Base-by-base conservation (phyloP, 2,113 vertebrate genomes). In the Sturnus vulgaris region DNA sequence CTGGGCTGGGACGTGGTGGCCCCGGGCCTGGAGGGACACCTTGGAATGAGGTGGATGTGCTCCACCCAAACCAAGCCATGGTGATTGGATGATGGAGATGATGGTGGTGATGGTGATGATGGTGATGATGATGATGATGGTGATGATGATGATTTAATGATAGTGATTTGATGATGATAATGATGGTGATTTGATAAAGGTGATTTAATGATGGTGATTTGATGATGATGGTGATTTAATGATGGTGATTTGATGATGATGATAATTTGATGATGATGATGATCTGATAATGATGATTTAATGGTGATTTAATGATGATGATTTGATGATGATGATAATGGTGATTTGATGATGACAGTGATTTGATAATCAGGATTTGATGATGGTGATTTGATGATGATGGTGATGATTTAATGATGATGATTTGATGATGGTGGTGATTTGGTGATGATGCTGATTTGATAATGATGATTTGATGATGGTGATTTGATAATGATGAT, bases 21-120 rank as follows among this genome's bases (percentile, higher is more conserved):
- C 27, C 25, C 0, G 1, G 87, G 77, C 10, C 2, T 13, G 39
- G 33, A 30, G 9, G 55, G 10, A 12, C 46, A 8, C 25, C 66
- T 49, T 1, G 3, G 55, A 39, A 8, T 21, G 69, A 39, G 46
- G 13, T 0, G 40, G 33, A 33, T 24, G 11, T 13, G 39, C 15
- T 17, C 39, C 46, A 12, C 23, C 39, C 60, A 3, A 14, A 39
- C 15, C 9, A 2, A 53, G 31, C 33, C 25, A 6, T 12, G 35
- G 5, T 13, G 18, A n/a, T 17, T 19, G 40, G 28, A 31, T 35
- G 40, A 15, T 28, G 40, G 5, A 33, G 61, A 31, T 49, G 42
- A 7, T 31, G 33, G 23, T 42, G 27, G 6, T 27, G n/a, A 35
- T 49, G n/a, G 28, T 49, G 28, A 8, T 66, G 21, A 21, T 10